A percentile compares a stretch with the other conserved stretches of the same genome.
Evolutionary conservation across 2,113 vertebrate species (phyloP).

Genomic region (Zosterops hypoxanthus): DNA sequence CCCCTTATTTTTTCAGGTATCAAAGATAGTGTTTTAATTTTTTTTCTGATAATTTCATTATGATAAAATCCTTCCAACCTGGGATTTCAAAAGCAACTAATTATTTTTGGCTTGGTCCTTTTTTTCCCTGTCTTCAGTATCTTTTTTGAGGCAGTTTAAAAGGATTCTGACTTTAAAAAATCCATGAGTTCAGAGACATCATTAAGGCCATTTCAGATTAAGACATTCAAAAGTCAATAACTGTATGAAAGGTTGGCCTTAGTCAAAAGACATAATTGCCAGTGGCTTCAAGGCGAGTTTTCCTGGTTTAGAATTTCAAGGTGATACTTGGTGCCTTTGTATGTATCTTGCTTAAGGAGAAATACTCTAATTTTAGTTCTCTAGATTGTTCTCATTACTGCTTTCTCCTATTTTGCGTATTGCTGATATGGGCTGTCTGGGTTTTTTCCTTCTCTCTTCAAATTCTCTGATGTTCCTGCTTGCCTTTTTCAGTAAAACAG

Average conservation of each 20-base stretch:
- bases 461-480: background rate
- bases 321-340: background rate
- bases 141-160: background rate
- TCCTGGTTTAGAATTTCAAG: background rate
- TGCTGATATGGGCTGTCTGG: background rate
- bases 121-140: background rate
- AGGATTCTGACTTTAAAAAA: background rate
- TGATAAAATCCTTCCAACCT: background rate
- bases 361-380: background rate
- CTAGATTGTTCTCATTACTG: background rate
- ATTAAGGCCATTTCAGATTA: background rate
- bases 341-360: background rate
- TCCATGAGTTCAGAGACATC: background rate
- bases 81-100: background rate
- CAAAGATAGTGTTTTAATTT: background rate
- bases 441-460: background rate
- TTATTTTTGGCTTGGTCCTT: background rate
- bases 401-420: background rate
- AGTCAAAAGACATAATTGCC: background rate
- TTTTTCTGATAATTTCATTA: background rate
- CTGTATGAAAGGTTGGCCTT: background rate
- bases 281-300: background rate
- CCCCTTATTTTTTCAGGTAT: background rate
- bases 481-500: background rate
- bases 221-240: background rate